phyloP scores from a whole-genome alignment of 2,113 vertebrate species.

The Tiliqua scincoides region DNA sequence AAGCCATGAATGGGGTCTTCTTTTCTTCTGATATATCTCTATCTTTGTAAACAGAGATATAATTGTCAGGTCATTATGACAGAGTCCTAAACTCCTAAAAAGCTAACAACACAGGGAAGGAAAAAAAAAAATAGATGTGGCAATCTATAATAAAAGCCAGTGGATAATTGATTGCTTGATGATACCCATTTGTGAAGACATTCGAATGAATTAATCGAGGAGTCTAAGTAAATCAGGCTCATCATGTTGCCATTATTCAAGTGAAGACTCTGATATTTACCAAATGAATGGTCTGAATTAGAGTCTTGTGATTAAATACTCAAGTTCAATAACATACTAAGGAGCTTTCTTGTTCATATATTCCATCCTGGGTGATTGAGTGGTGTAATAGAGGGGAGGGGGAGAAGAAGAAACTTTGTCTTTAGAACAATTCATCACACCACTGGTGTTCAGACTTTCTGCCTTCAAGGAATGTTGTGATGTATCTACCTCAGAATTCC shows the following conservation, averaged over 20 bases:
- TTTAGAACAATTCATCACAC: neutral
- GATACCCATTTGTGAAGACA: constrained; percentile 41
- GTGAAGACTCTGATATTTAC: constrained; percentile 68
- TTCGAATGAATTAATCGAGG: constrained; percentile 59
- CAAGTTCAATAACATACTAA: constrained; percentile 42
- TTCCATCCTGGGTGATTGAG: constrained; percentile 34
- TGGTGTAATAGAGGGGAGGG: neutral
- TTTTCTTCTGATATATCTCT: constrained; percentile 17
- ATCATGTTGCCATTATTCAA: constrained; percentile 60
- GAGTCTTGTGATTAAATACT: constrained; percentile 60
- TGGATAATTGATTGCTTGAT: constrained; percentile 56
- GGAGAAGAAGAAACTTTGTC: neutral
- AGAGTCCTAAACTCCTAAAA: constrained; percentile 44
- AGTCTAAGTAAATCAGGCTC: constrained; percentile 57
- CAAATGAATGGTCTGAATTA: constrained; percentile 53
- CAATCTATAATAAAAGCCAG: constrained; percentile 60
- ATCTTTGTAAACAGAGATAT: constrained; percentile 30
- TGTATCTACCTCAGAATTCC: too few relatives aligned
- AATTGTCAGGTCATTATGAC: constrained; percentile 44
- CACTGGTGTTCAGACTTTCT: neutral
- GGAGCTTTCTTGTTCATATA: constrained; percentile 10
- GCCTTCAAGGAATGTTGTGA: neutral
- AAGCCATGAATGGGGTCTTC: constrained; percentile 25
- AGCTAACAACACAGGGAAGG: constrained; percentile 8
- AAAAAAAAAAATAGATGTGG: constrained; percentile 6